Evolutionary conservation across 2,888 invertebrate genomes (phyloP), one percentile per base, ranked within the genome.

Genomic region (Lasioglossum leucozonium): DNA sequence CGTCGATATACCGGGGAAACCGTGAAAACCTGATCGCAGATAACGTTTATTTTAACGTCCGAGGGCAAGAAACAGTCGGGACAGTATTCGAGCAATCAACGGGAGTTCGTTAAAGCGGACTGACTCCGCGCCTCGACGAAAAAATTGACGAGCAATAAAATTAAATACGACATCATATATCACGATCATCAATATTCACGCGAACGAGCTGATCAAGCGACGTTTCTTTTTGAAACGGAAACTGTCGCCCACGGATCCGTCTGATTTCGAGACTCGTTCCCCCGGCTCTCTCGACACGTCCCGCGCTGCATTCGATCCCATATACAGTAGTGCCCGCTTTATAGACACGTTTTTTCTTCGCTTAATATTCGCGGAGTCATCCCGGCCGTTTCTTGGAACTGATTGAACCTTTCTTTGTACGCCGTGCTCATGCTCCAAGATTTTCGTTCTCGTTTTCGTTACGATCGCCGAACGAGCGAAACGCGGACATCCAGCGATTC

Each of bases 161-260:
- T 72, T 44, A 44, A 42, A 69, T 40, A 69, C 69, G n/a, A n/a
- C 69, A 69, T 40, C 69, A 4, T 69, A 69, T 69, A 22, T 69
- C 69, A 40, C 16, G 42, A 40, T 71, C 71, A 42, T 71, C 71
- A 26, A 71, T 71, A 71, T 71, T 71, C 42, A 44, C 71, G 42
- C 42, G 71, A 42, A 71, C 42, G 71, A 42, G 71, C 11, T 26
- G n/a, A n/a, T 42, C 26, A 42, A 16, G 26, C 13, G 2, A n/a
- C 40, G 71, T 42, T 42, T 71, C 42, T 71, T n/a, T 71, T 42
- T 26, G 26, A 8, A 40, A 69, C 69, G 40, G 69, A 69, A 69
- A 69, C 69, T 40, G 69, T 69, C 69, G 69, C 69, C 58, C 69
- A 22, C 40, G n/a, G 69, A 69, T 69, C 40, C n/a, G 40, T 69